phyloP scores from a whole-genome alignment of 2,113 vertebrate species.

The Pyxicephalus adspersus region DNA sequence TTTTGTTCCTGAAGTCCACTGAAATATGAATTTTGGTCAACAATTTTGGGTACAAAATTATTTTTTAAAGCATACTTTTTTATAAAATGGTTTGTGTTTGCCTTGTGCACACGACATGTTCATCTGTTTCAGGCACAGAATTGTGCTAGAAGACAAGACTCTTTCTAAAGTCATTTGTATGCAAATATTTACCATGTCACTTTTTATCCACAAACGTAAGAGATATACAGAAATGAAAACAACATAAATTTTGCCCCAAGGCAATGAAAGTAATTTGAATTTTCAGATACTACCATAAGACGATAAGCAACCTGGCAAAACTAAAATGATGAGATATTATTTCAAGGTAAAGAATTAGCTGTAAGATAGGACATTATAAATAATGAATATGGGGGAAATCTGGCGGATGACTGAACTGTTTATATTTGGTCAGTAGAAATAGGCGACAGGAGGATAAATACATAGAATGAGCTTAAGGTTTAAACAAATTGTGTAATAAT shows the following conservation, averaged over 20 bases:
- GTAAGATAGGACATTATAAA: conserved; percentile 29
- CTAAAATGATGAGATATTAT: conserved; percentile 37
- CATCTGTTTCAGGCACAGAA: not conserved
- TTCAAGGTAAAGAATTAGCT: conserved; percentile 33
- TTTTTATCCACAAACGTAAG: conserved; percentile 36
- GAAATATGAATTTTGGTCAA: too few species aligned
- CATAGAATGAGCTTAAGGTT: conserved; percentile 6
- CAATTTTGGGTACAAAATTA: not conserved
- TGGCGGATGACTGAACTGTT: not conserved
- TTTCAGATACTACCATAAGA: conserved; percentile 39
- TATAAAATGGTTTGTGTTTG: not conserved
- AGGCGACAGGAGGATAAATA: conserved; percentile 17
- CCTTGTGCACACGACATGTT: not conserved
- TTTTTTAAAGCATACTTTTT: not conserved
- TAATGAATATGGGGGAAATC: not conserved
- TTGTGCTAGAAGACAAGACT: conserved; percentile 29
- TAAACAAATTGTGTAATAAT: not conserved
- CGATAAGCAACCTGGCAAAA: conserved; percentile 46
- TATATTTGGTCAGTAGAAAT: conserved; percentile 18
- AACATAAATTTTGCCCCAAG: conserved; percentile 42
- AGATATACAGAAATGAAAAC: conserved; percentile 21
- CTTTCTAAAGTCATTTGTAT: conserved; percentile 48
- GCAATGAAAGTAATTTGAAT: conserved; percentile 48
- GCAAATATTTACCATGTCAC: conserved; percentile 49
- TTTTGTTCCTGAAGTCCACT: too few species aligned